Base-by-base conservation (phyloP, 1,140 invertebrate species). In the Heliconius nattereri region DNA sequence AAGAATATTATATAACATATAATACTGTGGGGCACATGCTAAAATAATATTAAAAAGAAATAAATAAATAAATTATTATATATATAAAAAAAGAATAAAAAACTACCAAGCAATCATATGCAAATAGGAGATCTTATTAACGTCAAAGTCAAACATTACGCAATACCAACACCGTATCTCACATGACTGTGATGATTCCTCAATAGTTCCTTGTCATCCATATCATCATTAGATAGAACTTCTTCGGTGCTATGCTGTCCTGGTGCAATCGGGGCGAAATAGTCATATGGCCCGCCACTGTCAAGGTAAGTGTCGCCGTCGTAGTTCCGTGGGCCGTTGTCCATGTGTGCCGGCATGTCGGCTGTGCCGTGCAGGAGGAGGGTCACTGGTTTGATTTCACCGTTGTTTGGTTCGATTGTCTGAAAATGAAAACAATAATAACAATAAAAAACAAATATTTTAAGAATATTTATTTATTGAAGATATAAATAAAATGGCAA, bases 291-390 rank as follows among this genome's bases (percentile, higher is more conserved):
- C 75, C 73, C 75, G 49, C 45, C 75, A 79, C 73, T 79, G 75
- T 82, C 78, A 77, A 77, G 72, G 75, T 83, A 89, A 78, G 94
- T 95, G 85, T 95, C 89, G 45, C 94, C 81, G 71, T 95, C 94
- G 84, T 96, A 96, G 78, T 94, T 93, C 85, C 95, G 94, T 1
- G 94, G 93, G 13, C 95, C 95, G 32, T 95, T 90, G 82, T 88
- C 89, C 90, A 96, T 95, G 81, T 97, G 96, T 16, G 87, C 81
- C 0, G 97, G 97, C 73, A 94, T 93, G 71, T 95, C 89, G 83
- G 94, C 94, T 0, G 97, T 97, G 32, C 97, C 97, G 85, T 98
- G 96, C 3, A 98, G 84, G 66, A 96, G 94, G 66, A 98, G 85
- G 32, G 87, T 94, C 2, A 96, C 90, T 71, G 94, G 88, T 45